Conservation (phyloP, 1,140 invertebrate species). For the Bombus impatiens region DNA sequence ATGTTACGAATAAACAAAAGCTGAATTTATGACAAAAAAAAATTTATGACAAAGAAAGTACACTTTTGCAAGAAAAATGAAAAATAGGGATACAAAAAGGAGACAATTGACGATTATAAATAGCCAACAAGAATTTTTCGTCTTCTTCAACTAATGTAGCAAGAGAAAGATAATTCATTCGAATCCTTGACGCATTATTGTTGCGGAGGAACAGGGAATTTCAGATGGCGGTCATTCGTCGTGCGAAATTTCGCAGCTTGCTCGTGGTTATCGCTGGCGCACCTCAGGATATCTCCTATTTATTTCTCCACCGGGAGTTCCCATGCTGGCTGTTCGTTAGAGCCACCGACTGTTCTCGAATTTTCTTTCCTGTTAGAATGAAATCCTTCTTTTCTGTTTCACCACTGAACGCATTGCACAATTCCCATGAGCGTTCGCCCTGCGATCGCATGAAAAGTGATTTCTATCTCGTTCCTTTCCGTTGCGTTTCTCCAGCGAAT, state of each 20-base stretch:
- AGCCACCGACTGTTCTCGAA: slow-evolving; percentile 16
- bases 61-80: too few species aligned
- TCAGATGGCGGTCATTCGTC: background rate
- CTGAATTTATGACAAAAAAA: background rate
- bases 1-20: background rate
- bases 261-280: slow-evolving; percentile 26
- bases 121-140: background rate
- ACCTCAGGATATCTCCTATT: slow-evolving; percentile 26
- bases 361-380: slow-evolving; percentile 33
- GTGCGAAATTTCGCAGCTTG: slow-evolving; percentile 34
- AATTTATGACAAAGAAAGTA: background rate
- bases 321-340: slow-evolving; percentile 30
- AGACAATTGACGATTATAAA: background rate
- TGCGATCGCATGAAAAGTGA: slow-evolving; percentile 8
- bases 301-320: slow-evolving; percentile 27
- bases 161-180: slow-evolving; percentile 5
- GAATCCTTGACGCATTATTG: background rate
- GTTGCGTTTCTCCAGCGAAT: background rate
- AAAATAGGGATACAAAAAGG: background rate
- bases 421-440: slow-evolving; percentile 10
- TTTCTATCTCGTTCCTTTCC: background rate
- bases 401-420: background rate
- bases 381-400: slow-evolving; percentile 7
- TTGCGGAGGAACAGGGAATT: background rate
- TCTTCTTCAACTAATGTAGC: background rate